These are phyloP conservation scores for Allophyes oxyacanthae DNA, from an alignment of 2,888 invertebrate species.

Conservation along the genomic window DNA sequence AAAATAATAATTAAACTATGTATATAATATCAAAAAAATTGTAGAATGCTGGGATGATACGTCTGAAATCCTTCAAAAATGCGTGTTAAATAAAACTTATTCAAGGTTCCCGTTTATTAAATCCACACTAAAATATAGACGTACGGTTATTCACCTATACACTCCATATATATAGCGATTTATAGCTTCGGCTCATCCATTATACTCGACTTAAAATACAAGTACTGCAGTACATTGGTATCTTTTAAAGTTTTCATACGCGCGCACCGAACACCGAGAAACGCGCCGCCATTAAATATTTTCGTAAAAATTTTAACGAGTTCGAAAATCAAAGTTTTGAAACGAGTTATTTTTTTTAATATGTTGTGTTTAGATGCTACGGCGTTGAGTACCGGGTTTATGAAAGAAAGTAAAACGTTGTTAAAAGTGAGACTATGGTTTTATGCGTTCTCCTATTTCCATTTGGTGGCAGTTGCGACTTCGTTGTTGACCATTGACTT, in stretches of 20 bases:
- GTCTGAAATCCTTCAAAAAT: too few relatives aligned
- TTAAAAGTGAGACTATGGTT: slow-evolving; percentile 73
- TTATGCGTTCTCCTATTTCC: slow-evolving; percentile 62
- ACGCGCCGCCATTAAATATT: slow-evolving; percentile 11
- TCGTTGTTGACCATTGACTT: slow-evolving; percentile 73
- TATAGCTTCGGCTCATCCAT: slow-evolving; percentile 48
- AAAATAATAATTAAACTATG: too few relatives aligned
- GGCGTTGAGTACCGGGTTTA: slow-evolving; percentile 52
- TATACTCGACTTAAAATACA: slow-evolving; percentile 48
- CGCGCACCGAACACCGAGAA: slow-evolving; percentile 22
- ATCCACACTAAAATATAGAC: neutral
- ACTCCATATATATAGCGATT: slow-evolving; percentile 48
- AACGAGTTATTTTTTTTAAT: slow-evolving; percentile 16
- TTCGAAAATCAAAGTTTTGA: slow-evolving; percentile 2
- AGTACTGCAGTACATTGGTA: slow-evolving; percentile 47
- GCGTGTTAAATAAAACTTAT: neutral
- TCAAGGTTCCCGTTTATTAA: slow-evolving; percentile 1
- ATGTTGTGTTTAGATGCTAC: slow-evolving; percentile 60
- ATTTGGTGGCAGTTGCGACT: slow-evolving; percentile 64
- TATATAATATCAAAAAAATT: too few relatives aligned
- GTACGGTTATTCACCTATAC: slow-evolving; percentile 21
- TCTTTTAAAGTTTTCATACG: slow-evolving; percentile 46
- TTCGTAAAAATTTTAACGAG: neutral
- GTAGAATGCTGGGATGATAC: too few relatives aligned
- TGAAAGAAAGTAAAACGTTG: slow-evolving; percentile 63